Conservation (phyloP, 2,888 invertebrate genomes). For the Formica aserva region DNA sequence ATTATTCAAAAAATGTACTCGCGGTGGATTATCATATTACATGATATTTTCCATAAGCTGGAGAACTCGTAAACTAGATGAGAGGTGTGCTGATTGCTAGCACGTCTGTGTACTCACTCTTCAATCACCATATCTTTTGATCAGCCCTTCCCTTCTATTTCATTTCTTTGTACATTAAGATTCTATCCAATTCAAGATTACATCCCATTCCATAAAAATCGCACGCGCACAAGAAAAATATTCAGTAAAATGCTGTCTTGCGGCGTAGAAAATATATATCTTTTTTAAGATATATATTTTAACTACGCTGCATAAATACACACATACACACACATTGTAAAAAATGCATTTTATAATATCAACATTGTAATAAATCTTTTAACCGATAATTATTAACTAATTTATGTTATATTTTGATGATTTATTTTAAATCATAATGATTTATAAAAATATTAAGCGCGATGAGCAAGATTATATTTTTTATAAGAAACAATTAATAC, state of each 20-base stretch:
- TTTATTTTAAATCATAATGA: not conserved
- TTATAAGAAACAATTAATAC: not conserved
- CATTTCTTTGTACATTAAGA: not conserved
- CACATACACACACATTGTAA: too few relatives aligned
- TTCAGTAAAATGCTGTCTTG: not conserved
- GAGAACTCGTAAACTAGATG: not conserved
- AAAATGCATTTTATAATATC: not conserved
- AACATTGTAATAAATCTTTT: not conserved
- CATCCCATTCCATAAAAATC: not conserved
- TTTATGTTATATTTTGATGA: not conserved
- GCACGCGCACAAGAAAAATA: not conserved
- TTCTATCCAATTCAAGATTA: not conserved
- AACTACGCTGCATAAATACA: not conserved
- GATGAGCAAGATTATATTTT: not conserved
- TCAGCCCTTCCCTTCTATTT: not conserved
- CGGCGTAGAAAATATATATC: not conserved
- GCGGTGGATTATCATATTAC: not conserved
- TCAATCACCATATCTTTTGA: conserved; percentile 51
- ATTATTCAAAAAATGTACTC: not conserved
- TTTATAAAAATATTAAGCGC: not conserved
- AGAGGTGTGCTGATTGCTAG: conserved; percentile 30
- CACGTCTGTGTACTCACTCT: conserved; percentile 38
- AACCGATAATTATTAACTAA: not conserved
- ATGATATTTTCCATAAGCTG: not conserved
- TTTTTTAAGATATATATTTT: not conserved